Conservation (phyloP, 1,140 invertebrate genomes). For the Atta texana region DNA sequence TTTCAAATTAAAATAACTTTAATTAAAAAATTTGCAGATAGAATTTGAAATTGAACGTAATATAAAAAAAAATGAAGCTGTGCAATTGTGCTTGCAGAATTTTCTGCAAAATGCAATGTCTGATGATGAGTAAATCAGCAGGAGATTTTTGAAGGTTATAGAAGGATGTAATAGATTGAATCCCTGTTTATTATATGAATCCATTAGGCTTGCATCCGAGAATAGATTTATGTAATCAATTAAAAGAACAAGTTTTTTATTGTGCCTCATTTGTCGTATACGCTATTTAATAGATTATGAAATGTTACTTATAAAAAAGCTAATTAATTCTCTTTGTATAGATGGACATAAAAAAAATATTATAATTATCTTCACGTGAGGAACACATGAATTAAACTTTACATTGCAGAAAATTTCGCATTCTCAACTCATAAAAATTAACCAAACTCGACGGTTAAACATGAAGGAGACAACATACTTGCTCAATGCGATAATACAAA, state of each 20-base stretch:
- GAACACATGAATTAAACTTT: background rate
- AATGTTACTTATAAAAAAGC: background rate
- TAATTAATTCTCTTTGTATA: background rate
- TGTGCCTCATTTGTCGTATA: background rate
- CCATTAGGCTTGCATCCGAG: constrained; percentile 20
- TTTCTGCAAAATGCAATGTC: constrained; percentile 1
- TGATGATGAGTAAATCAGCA: background rate
- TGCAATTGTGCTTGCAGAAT: background rate
- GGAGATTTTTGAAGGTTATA: background rate
- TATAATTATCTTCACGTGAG: background rate
- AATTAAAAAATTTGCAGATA: background rate
- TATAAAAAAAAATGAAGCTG: background rate
- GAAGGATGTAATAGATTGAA: background rate
- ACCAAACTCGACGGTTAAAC: background rate
- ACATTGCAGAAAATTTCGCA: background rate
- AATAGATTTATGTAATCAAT: constrained; percentile 40
- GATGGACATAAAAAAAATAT: background rate
- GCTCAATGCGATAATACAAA: constrained; percentile 21
- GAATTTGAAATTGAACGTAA: background rate
- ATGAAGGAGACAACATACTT: background rate
- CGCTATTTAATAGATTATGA: background rate
- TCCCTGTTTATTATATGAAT: constrained; percentile 20
- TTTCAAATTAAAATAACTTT: background rate
- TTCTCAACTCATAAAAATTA: background rate
- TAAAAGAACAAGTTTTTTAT: constrained; percentile 1